Percentiles rank a stretch among this genome's conserved stretches.
phyloP scores from a whole-genome alignment of 1,140 invertebrate genomes.

The Drosophila teissieri region DNA sequence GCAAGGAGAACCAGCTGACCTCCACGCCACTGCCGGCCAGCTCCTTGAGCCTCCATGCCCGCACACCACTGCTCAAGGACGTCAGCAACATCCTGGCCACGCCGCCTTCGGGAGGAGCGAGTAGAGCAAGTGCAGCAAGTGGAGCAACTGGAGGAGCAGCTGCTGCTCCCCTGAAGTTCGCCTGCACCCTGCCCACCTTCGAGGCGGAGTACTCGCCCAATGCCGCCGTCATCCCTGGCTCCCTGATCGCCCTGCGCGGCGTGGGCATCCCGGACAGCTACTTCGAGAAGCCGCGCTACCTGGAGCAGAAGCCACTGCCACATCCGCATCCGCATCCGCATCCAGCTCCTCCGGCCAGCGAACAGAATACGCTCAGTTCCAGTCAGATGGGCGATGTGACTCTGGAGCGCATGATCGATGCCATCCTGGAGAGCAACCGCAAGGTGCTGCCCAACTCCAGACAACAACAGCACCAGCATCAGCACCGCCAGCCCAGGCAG shows the following conservation, averaged over 20 bases:
- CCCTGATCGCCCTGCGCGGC: constrained; percentile 75
- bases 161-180: constrained; percentile 27
- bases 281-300: constrained; percentile 81
- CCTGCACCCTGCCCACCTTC: constrained; percentile 67
- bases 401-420: constrained; percentile 83
- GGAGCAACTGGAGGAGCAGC: constrained; percentile 1
- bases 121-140: neutral
- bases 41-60: constrained; percentile 8
- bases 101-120: neutral
- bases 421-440: constrained; percentile 77
- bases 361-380: constrained; percentile 63
- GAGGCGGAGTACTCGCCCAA: constrained; percentile 79
- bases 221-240: constrained; percentile 65
- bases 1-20: constrained; percentile 80
- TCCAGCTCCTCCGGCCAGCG: neutral
- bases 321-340: neutral
- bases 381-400: constrained; percentile 81
- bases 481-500: constrained; percentile 13
- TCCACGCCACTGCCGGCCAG: constrained; percentile 71
- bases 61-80: constrained; percentile 63
- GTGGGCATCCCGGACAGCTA: constrained; percentile 80
- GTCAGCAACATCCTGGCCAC: constrained; percentile 70
- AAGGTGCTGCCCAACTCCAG: constrained; percentile 36
- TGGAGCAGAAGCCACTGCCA: constrained; percentile 47
- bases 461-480: constrained; percentile 15